Evolutionary conservation across 2,888 invertebrate genomes (phyloP).

Genomic region (Epistrophella euchroma): DNA sequence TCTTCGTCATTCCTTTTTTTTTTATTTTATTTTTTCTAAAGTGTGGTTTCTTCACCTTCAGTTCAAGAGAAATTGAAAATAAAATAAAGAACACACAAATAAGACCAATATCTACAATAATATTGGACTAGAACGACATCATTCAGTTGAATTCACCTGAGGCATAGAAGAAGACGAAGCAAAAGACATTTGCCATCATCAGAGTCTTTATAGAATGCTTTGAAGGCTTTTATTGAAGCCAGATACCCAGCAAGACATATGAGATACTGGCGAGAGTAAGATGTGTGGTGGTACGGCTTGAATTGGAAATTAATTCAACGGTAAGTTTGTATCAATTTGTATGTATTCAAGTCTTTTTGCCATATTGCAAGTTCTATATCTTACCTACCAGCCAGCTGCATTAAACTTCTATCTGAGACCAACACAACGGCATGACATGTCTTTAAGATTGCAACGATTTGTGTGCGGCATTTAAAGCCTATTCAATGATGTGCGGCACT

Average conservation of each 20-base stretch:
- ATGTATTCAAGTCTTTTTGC: conserved; percentile 35
- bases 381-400: conserved; percentile 5
- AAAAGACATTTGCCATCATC: background rate
- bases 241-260: conserved; percentile 5
- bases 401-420: conserved; percentile 20
- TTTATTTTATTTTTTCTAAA: background rate
- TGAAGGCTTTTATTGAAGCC: background rate
- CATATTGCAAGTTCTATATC: conserved; percentile 34
- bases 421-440: conserved; percentile 62
- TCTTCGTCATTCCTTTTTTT: conserved; percentile 5
- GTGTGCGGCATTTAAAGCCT: conserved; percentile 69
- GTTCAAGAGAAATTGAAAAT: conserved; percentile 52
- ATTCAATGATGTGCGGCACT: conserved; percentile 68
- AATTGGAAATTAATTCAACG: conserved; percentile 77
- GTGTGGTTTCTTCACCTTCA: conserved; percentile 59
- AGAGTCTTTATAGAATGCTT: conserved; percentile 16
- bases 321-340: conserved; percentile 60
- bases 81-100: conserved; percentile 24
- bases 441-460: conserved; percentile 65
- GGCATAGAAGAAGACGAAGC: conserved; percentile 12
- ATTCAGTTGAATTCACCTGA: conserved; percentile 55
- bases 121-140: conserved; percentile 55
- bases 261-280: conserved; percentile 33
- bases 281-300: conserved; percentile 51
- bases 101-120: conserved; percentile 2